Evolutionary conservation across 2,113 vertebrate genomes (phyloP), one percentile per base, ranked within the genome.

Genomic region (Colossoma macropomum): DNA sequence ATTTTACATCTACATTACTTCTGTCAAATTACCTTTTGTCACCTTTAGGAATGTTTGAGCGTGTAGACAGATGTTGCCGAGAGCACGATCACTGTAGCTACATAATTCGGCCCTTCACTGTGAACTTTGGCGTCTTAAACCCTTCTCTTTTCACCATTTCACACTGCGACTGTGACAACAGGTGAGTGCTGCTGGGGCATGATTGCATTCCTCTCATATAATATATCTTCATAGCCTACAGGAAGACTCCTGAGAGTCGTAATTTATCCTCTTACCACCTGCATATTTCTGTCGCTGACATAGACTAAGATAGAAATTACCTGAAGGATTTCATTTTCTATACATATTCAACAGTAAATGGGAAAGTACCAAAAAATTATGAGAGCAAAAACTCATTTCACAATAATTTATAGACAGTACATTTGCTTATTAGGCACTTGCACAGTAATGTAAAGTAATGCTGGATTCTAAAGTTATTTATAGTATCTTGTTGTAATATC

Each of bases 81-180:
- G 95, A 98, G 56, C 97, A 98, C 0, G 97, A 98, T 90, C 95
- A 88, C 79, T 97, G 97, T 56, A 84, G 81, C 19, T 90, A 93
- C 9, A 91, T 88, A 73, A 96, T 98, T 73, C 63, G 85, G 0
- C 87, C 96, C 41, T 93, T 97, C 77, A 94, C 92, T 0, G 91
- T 93, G 50, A 92, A 89, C 41, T 97, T 95, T 0, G 96, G 97
- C 19, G 91, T 96, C 75, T 94, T 95, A 74, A 97, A 97, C 89
- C 90, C 91, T 60, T 94, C 95, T 16, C 88, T 96, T 45, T 96
- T 93, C 89, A 96, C 95, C 0, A 73, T 97, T 28, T 98, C 96
- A 23, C 96, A 96, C 88, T 98, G 97, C 15, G 92, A 96, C 82
- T 98, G 97, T 79, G 97, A 98, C 72, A 84, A 92, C 87, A 96